A percentile compares a stretch with the other conserved stretches of the same genome.
These are phyloP conservation scores for Chironomus riparius DNA, from an alignment of 2,888 invertebrate species.

Conservation along the genomic window DNA sequence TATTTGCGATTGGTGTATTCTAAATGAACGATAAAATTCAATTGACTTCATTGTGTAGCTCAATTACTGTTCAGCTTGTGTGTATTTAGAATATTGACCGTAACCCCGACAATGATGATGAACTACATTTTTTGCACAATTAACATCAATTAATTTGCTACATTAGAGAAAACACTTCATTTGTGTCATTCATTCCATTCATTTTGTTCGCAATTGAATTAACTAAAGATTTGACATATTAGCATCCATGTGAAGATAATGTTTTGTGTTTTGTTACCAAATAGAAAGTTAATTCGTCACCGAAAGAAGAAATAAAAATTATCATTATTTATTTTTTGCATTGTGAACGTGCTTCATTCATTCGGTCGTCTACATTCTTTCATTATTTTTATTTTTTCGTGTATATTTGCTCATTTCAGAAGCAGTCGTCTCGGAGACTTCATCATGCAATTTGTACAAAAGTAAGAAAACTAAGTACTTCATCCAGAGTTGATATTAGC, in stretches of 20 bases:
- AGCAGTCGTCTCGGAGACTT: slow-evolving; percentile 2
- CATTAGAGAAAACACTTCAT: not conserved
- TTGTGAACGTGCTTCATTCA: not conserved
- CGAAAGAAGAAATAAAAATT: too few species aligned
- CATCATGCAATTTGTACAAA: not conserved
- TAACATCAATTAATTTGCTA: not conserved
- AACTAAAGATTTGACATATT: not conserved
- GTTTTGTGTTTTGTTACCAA: too few species aligned
- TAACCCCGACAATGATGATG: not conserved
- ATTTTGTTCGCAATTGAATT: not conserved
- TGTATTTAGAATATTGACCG: not conserved
- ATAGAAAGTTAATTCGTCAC: too few species aligned
- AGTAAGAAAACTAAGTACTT: not conserved
- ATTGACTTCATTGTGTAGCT: too few species aligned
- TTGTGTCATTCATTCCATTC: not conserved
- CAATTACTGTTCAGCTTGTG: not conserved
- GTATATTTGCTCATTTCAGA: not conserved
- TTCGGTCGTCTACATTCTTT: not conserved
- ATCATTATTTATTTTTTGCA: too few species aligned
- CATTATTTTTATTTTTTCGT: not conserved
- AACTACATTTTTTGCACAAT: not conserved
- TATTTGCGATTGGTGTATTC: not conserved
- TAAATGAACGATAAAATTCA: not conserved
- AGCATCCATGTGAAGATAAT: not conserved
- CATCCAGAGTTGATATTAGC: too few species aligned